Conservation (phyloP, 2,113 vertebrate species). For the Limanda limanda region DNA sequence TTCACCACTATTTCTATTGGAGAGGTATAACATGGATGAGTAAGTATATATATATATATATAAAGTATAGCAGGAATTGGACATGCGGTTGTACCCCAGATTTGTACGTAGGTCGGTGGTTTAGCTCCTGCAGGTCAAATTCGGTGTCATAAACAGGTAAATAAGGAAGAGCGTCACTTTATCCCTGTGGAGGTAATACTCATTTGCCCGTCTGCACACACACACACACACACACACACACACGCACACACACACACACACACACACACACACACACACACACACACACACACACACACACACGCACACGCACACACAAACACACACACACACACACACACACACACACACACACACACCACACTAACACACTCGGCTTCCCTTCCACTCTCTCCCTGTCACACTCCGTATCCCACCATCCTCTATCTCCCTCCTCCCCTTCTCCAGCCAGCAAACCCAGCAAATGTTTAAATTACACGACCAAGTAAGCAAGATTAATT, state of each 20-base stretch:
- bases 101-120: background rate
- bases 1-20: no score
- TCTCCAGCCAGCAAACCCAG: conserved; percentile 70
- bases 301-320: conserved; percentile 16
- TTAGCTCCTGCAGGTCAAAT: background rate
- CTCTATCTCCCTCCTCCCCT: conserved; percentile 45
- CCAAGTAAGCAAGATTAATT: conserved; percentile 87
- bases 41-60: no score
- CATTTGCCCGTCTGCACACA: conserved; percentile 34
- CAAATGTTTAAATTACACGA: conserved; percentile 87
- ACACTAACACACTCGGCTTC: conserved; percentile 32
- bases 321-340: conserved; percentile 5
- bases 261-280: conserved; percentile 5
- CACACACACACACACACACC: conserved; percentile 4
- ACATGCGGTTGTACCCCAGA: no score
- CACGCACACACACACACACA: conserved; percentile 27
- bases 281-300: conserved; percentile 7
- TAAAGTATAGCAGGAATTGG: background rate
- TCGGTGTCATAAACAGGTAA: conserved; percentile 19
- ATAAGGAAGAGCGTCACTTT: conserved; percentile 41
- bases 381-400: conserved; percentile 40
- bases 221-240: background rate
- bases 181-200: conserved; percentile 47
- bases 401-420: conserved; percentile 47
- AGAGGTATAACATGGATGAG: no score